Percentiles rank a stretch among this genome's conserved stretches.
Evolutionary conservation across 92 coral and sea anemone genomes (phyloP).

Genomic region (Umimayanthus kanabou): DNA sequence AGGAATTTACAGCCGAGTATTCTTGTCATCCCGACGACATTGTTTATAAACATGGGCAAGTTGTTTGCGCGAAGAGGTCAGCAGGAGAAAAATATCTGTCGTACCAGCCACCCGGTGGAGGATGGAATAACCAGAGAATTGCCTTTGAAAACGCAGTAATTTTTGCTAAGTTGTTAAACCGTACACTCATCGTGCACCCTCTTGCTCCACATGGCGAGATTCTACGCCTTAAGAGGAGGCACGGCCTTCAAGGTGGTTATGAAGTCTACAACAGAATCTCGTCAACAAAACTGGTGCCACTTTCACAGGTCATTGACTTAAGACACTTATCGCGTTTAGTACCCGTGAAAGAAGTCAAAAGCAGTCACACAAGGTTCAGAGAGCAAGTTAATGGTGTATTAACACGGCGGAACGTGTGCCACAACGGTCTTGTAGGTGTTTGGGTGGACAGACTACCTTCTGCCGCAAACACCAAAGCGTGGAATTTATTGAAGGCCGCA

Average conservation of each 20-base stretch:
- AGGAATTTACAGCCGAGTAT: neutral
- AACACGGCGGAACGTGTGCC: slow-evolving; percentile 75
- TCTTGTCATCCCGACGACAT: slow-evolving; percentile 33
- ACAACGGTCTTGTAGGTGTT: slow-evolving; percentile 76
- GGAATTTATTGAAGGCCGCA: slow-evolving; percentile 45
- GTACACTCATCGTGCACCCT: slow-evolving; percentile 91
- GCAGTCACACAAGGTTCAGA: slow-evolving; percentile 67
- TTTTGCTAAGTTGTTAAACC: slow-evolving; percentile 73
- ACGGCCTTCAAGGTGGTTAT: slow-evolving; percentile 47
- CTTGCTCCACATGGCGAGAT: slow-evolving; percentile 85
- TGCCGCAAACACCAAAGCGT: slow-evolving; percentile 36
- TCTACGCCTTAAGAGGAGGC: slow-evolving; percentile 51
- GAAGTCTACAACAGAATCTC: slow-evolving; percentile 72
- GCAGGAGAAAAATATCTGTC: slow-evolving; percentile 64
- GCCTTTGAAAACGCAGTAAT: slow-evolving; percentile 96
- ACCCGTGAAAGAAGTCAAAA: slow-evolving; percentile 73
- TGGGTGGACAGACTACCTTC: slow-evolving; percentile 85
- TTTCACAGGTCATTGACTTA: slow-evolving; percentile 80
- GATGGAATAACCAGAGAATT: slow-evolving; percentile 98
- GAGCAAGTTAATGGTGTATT: slow-evolving; percentile 36
- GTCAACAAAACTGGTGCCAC: slow-evolving; percentile 59
- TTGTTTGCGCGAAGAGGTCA: slow-evolving; percentile 47
- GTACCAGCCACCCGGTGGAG: slow-evolving; percentile 98
- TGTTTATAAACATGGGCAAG: slow-evolving; percentile 57
- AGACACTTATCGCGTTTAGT: slow-evolving; percentile 65